phyloP scores from a whole-genome alignment of 2,797 vertebrate genomes.

The Harpagifer antarcticus region DNA sequence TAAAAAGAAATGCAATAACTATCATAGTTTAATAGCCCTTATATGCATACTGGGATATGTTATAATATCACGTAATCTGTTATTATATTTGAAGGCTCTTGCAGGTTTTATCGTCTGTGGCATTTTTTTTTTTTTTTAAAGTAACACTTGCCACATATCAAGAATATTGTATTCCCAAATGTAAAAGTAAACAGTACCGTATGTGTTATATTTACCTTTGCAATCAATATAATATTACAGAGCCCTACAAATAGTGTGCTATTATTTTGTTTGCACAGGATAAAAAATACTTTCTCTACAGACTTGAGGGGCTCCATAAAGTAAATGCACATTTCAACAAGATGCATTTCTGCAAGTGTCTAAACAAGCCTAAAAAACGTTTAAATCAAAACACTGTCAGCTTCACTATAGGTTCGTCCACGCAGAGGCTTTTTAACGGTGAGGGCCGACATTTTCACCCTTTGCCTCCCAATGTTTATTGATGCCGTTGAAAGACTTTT shows the following conservation, averaged over 20 bases:
- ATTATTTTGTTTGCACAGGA: neutral
- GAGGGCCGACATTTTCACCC: slow-evolving; percentile 51
- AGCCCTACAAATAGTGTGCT: neutral
- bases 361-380: neutral
- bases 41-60: neutral
- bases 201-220: neutral
- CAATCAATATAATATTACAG: neutral
- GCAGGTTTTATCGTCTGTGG: neutral
- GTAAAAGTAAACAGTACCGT: too few relatives aligned
- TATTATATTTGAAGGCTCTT: neutral
- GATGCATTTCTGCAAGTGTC: neutral
- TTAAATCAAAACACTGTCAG: slow-evolving; percentile 20
- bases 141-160: neutral
- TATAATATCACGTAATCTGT: neutral
- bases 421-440: slow-evolving; percentile 35
- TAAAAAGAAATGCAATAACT: slow-evolving; percentile 13
- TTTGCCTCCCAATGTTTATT: slow-evolving; percentile 63
- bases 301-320: neutral
- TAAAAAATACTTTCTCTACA: neutral
- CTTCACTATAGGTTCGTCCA: neutral
- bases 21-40: neutral
- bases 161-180: neutral
- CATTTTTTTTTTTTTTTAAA: neutral
- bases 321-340: neutral
- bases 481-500: slow-evolving; percentile 68